Evolutionary conservation across 64 coral and sea anemone genomes (phyloP).

Genomic region (Catalaphyllia jardinei): DNA sequence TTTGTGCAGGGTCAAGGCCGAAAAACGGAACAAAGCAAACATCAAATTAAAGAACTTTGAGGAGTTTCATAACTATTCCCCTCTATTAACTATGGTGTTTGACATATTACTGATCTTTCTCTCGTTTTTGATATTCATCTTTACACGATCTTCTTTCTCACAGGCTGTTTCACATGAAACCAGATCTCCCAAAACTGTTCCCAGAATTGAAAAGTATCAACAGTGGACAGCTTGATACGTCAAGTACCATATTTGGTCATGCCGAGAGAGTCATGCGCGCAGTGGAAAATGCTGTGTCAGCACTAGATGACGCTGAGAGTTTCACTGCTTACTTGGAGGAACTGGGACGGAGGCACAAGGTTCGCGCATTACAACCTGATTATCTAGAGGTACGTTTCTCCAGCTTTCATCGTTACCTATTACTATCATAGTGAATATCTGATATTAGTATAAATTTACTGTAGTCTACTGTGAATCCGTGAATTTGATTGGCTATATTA

Average conservation of each 20-base stretch:
- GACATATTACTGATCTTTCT: no score
- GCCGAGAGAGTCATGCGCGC: constrained; percentile 46
- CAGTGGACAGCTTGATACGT: constrained; percentile 12
- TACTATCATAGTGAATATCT: no score
- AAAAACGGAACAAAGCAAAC: no score
- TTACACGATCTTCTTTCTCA: not conserved
- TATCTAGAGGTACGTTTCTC: constrained; percentile 7
- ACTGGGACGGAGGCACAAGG: constrained; percentile 47
- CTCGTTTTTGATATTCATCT: no score
- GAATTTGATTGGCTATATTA: no score
- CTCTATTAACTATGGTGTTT: no score
- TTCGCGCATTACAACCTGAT: constrained; percentile 38
- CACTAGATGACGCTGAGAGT: constrained; percentile 19
- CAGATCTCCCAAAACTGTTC: constrained; percentile 41
- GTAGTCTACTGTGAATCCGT: no score
- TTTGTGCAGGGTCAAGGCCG: no score
- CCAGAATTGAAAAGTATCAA: constrained; percentile 38
- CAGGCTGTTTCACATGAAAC: constrained; percentile 45
- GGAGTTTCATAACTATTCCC: no score
- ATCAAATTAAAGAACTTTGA: no score
- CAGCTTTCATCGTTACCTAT: no score
- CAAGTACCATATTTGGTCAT: constrained; percentile 20
- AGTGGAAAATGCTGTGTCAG: constrained; percentile 33
- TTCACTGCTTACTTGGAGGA: constrained; percentile 44
- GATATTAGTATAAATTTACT: no score